phyloP scores from a whole-genome alignment of 2,888 invertebrate species.

The Caenorhabditis sp. region DNA sequence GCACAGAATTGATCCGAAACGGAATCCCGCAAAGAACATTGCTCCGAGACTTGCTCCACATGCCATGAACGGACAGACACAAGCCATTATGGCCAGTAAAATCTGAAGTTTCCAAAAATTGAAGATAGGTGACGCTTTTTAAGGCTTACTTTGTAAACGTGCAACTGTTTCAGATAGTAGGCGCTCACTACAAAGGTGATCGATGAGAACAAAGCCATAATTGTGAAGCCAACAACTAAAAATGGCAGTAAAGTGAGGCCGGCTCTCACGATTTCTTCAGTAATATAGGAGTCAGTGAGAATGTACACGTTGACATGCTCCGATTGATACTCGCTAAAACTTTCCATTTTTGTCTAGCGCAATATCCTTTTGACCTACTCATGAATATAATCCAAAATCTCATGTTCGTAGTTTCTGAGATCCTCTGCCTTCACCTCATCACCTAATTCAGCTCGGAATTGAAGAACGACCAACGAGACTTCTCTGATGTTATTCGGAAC shows the following conservation, averaged over 20 bases:
- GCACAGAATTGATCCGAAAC: constrained; percentile 78
- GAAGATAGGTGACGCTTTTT: no score
- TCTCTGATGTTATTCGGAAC: constrained; percentile 73
- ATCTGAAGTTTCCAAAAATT: no score
- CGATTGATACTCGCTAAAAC: constrained; percentile 65
- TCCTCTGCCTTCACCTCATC: constrained; percentile 55
- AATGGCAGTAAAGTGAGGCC: constrained; percentile 76
- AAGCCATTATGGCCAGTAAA: constrained; percentile 73
- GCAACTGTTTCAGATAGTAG: constrained; percentile 70
- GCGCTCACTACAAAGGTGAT: constrained; percentile 73
- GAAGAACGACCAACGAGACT: constrained; percentile 72
- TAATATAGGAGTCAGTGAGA: constrained; percentile 74
- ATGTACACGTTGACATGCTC: constrained; percentile 61
- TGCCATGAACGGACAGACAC: constrained; percentile 77
- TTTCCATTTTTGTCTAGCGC: neutral
- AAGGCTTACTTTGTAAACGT: constrained; percentile 72
- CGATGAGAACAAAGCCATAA: constrained; percentile 76
- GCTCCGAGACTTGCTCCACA: constrained; percentile 67
- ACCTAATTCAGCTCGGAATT: constrained; percentile 73
- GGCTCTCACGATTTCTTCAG: constrained; percentile 73
- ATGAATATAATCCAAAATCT: constrained; percentile 70
- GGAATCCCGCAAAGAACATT: constrained; percentile 74
- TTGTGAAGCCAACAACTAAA: constrained; percentile 75
- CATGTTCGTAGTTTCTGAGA: constrained; percentile 68
- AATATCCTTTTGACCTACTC: constrained; percentile 49